A percentile compares a stretch with the other conserved stretches of the same genome.
These are phyloP conservation scores for Aurelia coerulea DNA, from an alignment of 30 jellyfish, hydroid and myxozoan species.

Conservation along the genomic window DNA sequence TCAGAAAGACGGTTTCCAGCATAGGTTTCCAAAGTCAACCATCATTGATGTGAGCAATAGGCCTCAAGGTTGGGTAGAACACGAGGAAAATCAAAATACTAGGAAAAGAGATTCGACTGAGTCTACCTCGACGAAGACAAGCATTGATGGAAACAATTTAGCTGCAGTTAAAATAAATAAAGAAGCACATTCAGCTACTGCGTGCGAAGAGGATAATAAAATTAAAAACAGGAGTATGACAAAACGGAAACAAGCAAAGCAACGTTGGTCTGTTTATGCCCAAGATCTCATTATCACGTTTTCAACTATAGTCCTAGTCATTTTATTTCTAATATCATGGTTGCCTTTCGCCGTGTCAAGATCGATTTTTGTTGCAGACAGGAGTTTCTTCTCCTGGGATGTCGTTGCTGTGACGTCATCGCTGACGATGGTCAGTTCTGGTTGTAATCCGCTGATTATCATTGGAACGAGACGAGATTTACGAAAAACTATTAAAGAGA, in stretches of 20 bases:
- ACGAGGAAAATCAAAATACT: background rate
- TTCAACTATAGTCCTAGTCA: constrained; percentile 46
- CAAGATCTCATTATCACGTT: constrained; percentile 46
- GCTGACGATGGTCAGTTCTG: constrained; percentile 28
- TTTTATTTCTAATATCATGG: constrained; percentile 47
- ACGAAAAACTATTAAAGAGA: constrained; percentile 27
- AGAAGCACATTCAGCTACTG: background rate
- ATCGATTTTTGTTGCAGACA: constrained; percentile 22
- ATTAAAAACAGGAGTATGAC: background rate
- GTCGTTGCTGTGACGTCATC: constrained; percentile 49
- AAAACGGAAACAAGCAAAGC: background rate
- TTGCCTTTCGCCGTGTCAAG: constrained; percentile 54
- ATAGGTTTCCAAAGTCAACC: background rate
- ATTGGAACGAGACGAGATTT: constrained; percentile 57
- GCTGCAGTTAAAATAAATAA: background rate
- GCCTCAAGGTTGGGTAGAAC: background rate
- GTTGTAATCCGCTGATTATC: constrained; percentile 46
- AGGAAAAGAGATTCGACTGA: background rate
- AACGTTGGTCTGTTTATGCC: background rate
- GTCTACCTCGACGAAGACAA: background rate
- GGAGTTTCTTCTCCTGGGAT: constrained; percentile 57
- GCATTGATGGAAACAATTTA: background rate
- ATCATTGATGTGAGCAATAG: background rate
- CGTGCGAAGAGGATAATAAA: background rate
- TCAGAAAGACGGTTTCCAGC: background rate